Base-by-base conservation (phyloP, 2,888 invertebrate species). In the Dicyrtomina minuta region DNA sequence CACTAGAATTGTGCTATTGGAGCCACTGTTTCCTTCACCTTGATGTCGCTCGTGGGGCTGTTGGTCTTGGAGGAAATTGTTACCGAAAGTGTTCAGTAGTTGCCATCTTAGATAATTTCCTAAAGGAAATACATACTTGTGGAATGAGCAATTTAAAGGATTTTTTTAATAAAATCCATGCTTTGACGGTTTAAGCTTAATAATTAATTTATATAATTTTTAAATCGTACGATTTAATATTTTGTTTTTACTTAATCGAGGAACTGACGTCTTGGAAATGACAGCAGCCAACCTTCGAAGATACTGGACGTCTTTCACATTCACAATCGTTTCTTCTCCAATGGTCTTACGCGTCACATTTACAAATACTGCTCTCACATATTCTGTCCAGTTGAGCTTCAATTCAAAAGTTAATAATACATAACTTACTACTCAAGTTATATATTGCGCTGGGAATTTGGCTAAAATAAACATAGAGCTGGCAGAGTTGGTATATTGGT, bases 381-480 rank as follows among this genome's bases (percentile, higher is more conserved):
- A 76, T 46, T 76, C 74, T 1, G 73, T 75, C 76, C 76, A 76
- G 33, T 76, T 75, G 39, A 76, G 72, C 73, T 76, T n/a, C n/a
- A n/a, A n/a, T n/a, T n/a, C n/a, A n/a, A 46, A 13, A 41, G 15
- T 8, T 8, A 26, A 27, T n/a, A n/a, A n/a, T n/a, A n/a, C 15
- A 22, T 17, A n/a, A n/a, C n/a, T n/a, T n/a, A n/a, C n/a, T n/a
- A n/a, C n/a, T n/a, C n/a, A n/a, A n/a, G n/a, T n/a, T n/a, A n/a
- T n/a, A n/a, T n/a, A n/a, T n/a, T n/a, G n/a, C n/a, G n/a, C n/a
- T n/a, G n/a, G n/a, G n/a, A n/a, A n/a, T n/a, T n/a, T n/a, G n/a
- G n/a, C n/a, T 5, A 60, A 26, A 15, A 15, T 15, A 15, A 15
- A n/a, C n/a, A n/a, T n/a, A n/a, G n/a, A n/a, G n/a, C n/a, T n/a